Conservation (phyloP, 2,797 vertebrate species). For the Oryzias dopingdopingensis region DNA sequence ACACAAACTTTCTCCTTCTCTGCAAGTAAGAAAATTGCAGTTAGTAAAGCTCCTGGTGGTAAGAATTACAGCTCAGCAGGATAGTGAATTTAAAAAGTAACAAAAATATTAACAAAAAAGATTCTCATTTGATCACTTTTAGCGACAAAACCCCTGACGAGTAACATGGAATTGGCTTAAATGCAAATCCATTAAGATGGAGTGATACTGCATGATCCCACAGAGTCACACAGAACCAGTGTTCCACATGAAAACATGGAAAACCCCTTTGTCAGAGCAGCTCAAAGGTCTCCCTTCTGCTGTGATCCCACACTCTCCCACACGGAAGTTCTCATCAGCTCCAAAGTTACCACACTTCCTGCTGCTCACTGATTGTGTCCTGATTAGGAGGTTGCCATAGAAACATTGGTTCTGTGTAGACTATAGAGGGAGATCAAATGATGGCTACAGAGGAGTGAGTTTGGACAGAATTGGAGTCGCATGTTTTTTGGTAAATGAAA, state of each 20-base stretch:
- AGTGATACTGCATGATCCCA: constrained; percentile 6
- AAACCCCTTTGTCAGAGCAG: constrained; percentile 62
- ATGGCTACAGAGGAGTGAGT: constrained; percentile 17
- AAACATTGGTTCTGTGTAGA: constrained; percentile 32
- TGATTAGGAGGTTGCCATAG: constrained; percentile 35
- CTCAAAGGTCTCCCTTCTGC: constrained; percentile 57
- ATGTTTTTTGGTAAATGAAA: background rate
- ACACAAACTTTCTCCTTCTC: background rate
- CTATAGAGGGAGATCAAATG: constrained; percentile 20
- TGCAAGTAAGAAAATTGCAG: background rate
- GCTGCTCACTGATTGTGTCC: constrained; percentile 33
- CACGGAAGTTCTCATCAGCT: constrained; percentile 58
- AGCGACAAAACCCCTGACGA: constrained; percentile 1
- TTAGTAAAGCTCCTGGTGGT: background rate
- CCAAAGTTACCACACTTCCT: constrained; percentile 45
- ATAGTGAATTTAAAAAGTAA: background rate
- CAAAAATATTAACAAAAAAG: background rate
- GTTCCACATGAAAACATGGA: constrained; percentile 57
- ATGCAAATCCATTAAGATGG: constrained; percentile 10
- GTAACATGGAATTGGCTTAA: constrained; percentile 16
- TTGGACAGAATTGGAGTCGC: background rate
- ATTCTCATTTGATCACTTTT: too few species aligned
- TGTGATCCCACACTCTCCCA: constrained; percentile 49
- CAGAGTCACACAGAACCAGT: constrained; percentile 34
- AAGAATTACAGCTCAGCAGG: background rate